Base-by-base conservation (phyloP, 1,140 invertebrate species). In the Hyposmocoma kahamanoa region DNA sequence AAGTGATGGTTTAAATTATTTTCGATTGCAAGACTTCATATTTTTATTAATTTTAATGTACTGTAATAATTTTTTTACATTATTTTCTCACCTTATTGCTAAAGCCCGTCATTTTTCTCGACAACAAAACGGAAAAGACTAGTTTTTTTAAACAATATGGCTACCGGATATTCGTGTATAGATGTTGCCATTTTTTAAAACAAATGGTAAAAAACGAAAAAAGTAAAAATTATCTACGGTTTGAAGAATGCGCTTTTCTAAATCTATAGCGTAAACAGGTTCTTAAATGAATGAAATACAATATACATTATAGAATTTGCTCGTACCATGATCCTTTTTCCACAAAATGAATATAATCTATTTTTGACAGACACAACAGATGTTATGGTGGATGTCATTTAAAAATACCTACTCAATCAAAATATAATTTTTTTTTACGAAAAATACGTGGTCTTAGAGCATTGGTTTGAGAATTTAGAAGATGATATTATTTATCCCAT, bases 71-170 rank as follows among this genome's bases (percentile, higher is more conserved):
- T 2, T 17, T 36, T 36, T 58, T 56, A 34, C 28, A 72, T 67
- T 82, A 76, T 68, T 46, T 53, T 52, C 79, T 82, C 78, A 89
- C 88, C 88, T 88, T 90, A 84, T 89, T 90, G 80, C 87, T 89
- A 88, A 90, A 90, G 87, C 88, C 88, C 88, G 88, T 89, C 88
- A 90, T 90, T 86, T 41, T 89, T 82, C 71, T 75, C 87, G 87
- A 88, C 88, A 89, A 88, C 88, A 84, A 87, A 88, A 88, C 87
- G 88, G 87, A 90, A 90, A 90, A 88, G 89, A 57, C 56, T 65
- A 62, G 62, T 53, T 77, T 76, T 75, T 78, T 67, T 64, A 74
- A 69, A 54, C 66, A 87, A 82, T 57, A 87, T 86, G 84, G 81
- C 81, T 51, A 80, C 84, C 84, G 84, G 84, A 87, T 72, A 46